Evolutionary conservation across 2,113 vertebrate species (phyloP).

Genomic region (Calidris pugnax): DNA sequence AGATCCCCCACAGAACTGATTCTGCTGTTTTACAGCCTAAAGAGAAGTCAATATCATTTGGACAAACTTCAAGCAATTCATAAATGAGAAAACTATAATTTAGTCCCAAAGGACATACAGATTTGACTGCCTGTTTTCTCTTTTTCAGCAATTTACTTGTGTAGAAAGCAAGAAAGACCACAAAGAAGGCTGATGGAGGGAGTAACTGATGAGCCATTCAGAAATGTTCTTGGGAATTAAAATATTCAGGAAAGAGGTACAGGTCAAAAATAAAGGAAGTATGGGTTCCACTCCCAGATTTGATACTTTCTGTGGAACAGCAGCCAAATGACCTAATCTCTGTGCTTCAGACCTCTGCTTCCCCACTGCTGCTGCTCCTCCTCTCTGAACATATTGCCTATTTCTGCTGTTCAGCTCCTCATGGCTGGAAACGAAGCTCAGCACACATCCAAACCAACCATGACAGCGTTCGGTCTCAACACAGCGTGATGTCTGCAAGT

Average conservation of each 20-base stretch:
- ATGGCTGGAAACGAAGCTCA: not conserved
- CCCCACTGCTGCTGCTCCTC: not conserved
- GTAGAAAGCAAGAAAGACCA: not conserved
- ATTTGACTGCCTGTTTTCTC: not conserved
- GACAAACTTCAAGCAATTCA: not conserved
- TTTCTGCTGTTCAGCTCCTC: not conserved
- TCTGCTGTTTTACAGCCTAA: not conserved
- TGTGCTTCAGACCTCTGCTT: not conserved
- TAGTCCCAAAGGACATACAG: not conserved
- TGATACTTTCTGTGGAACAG: not conserved
- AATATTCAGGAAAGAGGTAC: not conserved
- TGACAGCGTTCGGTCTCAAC: not conserved
- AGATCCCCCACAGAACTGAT: not conserved
- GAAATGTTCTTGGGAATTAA: not conserved
- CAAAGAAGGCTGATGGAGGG: not conserved
- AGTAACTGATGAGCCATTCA: not conserved
- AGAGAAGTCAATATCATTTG: not conserved
- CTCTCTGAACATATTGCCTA: not conserved
- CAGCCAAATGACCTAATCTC: constrained; percentile 5
- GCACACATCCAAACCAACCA: not conserved
- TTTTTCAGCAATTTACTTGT: not conserved
- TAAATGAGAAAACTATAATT: not conserved
- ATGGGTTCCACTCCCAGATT: not conserved
- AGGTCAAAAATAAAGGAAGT: not conserved
- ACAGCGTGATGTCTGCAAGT: accelerated